Base-by-base conservation (phyloP, 2,888 invertebrate genomes). In the Agrotis segetum region DNA sequence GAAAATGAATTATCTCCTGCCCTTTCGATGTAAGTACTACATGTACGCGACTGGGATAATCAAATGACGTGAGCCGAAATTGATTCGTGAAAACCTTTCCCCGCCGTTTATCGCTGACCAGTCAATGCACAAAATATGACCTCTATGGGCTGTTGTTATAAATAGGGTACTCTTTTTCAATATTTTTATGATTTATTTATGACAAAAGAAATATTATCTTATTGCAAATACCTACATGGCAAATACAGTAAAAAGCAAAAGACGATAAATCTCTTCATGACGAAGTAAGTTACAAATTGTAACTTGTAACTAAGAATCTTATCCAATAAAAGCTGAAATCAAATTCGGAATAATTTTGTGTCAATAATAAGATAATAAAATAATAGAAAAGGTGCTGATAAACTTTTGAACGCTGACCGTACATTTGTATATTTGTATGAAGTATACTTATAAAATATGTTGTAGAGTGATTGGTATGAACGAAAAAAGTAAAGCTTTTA, bases 1-100 rank as follows among this genome's bases (percentile, higher is more conserved):
- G 84, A 92, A 93, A 93, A 92, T 91, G 90, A 92, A 93, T 94
- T 92, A 93, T 89, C 88, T 88, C 83, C 88, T 88, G 87, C 92
- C 91, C 91, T 90, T 92, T 88, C 90, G 85, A 84, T 88, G 85
- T 84, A 83, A 84, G 85, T 85, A 85, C 84, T 81, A 73, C 72
- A 80, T 76, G 81, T 86, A 85, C 83, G 84, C 79, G 79, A 84
- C 87, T 88, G 87, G 86, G 87, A 87, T 92, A 92, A 93, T 93
- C 89, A 91, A 92, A 93, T 93, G 89, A 91, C 82, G 88, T 66
- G 79, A 83, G 83, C 75, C 73, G 81, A 91, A 90, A 92, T 92
- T 90, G 89, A 88, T 90, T 90, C 87, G 85, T 87, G 84, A 85
- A 88, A 88, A 88, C 85, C 87, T 73, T 87, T 82, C 65, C 67